Base-by-base conservation (phyloP, 2,113 vertebrate species). In the Psilopsiagon aymara region DNA sequence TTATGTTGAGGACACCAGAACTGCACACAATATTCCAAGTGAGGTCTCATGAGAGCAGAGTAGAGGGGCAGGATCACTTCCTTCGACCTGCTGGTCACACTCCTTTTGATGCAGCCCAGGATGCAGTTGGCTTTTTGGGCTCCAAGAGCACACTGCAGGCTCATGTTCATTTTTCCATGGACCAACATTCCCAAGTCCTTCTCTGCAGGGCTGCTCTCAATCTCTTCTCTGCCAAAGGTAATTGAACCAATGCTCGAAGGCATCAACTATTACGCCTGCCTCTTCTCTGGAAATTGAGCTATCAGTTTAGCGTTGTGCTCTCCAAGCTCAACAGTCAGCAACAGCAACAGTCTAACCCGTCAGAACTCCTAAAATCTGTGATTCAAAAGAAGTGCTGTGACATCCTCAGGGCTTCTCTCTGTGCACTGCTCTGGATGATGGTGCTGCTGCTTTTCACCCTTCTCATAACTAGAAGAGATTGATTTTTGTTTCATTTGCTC, bases 291-390 rank as follows among this genome's bases (percentile, higher is more conserved):
- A 21, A 13, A 8, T 19, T 9, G 17, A 55, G 33, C 55, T 64
- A 37, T 35, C 1, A 2, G 3, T 23, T 27, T 3, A 14, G 70
- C 6, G 17, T 23, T 3, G 1, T 44, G 62, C 3, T 67, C 52
- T 68, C 27, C 33, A 8, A 13, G 35, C 27, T 76, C 60, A 33
- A 13, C 10, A 14, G 47, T 17, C 35, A 27, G 19, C 28, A 27
- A 5, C 62, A 55, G 10, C 10, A 62, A 13, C 43, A 62, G 13
- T 17, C 63, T 46, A 55, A 55, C 28, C 33, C 21, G 53, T 55
- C 55, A 66, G 76, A 57, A 71, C 37, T 82, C 64, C 51, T 70
- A 18, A 51, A 59, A 82, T 33, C 27, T 37, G 7, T 41, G 23
- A 35, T 33, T 82, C 11, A 49, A 43, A 67, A 76, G 21, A 13